phyloP scores from a whole-genome alignment of 2,888 invertebrate genomes.

The Pristionchus arcanus region DNA sequence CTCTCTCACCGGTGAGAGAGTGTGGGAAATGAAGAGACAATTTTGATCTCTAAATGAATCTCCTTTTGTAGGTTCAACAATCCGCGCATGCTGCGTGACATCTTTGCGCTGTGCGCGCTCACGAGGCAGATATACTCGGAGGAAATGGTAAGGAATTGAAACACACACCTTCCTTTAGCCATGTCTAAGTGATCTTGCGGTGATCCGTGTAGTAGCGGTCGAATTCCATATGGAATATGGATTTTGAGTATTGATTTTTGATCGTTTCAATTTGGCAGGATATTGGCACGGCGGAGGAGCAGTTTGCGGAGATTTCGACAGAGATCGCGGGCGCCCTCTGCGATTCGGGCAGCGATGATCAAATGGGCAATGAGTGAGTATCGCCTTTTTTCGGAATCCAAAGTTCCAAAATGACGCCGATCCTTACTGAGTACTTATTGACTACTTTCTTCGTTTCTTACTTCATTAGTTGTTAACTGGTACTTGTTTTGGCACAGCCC shows the following conservation, averaged over 20 bases:
- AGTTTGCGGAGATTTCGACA: constrained; percentile 29
- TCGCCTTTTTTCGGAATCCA: neutral
- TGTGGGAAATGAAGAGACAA: neutral
- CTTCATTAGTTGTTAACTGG: no score
- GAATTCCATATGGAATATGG: no score
- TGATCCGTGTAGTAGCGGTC: no score
- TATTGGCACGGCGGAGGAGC: constrained; percentile 31
- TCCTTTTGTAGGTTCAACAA: constrained; percentile 19
- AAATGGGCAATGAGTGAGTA: constrained; percentile 35
- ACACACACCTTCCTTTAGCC: no score
- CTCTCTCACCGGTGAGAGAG: neutral
- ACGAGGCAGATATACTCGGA: constrained; percentile 24
- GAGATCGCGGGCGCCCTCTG: constrained; percentile 22
- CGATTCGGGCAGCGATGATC: constrained; percentile 41
- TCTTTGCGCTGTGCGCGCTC: constrained; percentile 31
- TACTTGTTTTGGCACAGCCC: no score
- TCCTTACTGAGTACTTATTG: no score
- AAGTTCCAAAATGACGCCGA: no score
- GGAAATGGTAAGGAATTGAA: constrained; percentile 15
- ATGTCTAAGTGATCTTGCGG: no score
- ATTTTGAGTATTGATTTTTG: no score
- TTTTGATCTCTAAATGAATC: neutral
- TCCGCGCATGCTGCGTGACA: constrained; percentile 32
- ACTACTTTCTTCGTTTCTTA: no score
- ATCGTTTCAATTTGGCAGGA: constrained; percentile 15